Base-by-base conservation (phyloP, 2,113 vertebrate species). In the Calidris pygmaea region DNA sequence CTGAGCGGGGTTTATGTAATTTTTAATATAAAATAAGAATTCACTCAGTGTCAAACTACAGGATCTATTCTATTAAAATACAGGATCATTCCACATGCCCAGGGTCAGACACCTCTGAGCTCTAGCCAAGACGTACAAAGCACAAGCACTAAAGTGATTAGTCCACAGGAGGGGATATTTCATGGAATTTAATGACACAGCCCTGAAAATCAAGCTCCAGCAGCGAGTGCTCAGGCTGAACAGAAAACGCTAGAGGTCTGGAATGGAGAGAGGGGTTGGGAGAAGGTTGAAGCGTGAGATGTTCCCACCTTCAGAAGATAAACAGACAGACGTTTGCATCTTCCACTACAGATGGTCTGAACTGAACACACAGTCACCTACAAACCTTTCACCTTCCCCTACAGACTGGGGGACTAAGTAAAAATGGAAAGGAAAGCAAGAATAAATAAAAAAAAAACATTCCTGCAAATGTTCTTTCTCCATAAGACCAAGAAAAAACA, bases 381-480 rank as follows among this genome's bases (percentile, higher is more conserved):
- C 16, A 76, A 58, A 10, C 21, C 1, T 0, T 4, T 1, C 39
- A 29, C 10, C 26, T n/a, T 2, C 0, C 12, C 14, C 17, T 21
- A 11, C 7, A 10, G 10, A 58, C 14, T 1, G 5, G 5, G 50
- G n/a, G 45, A 34, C 6, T 2, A 4, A 10, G 2, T 1, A 15
- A 18, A 41, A 34, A 60, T 0, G 1, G 48, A 34, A 34, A 63
- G 32, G 24, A 32, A 66, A 70, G 7, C 0, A 20, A 70, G 26
- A 37, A 3, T 3, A 2, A 53, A 22, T 8, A 14, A 29, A 45
- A 10, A 59, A n/a, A 62, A 27, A 23, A 15, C 0, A 17, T 8
- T 58, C 52, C 68, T 66, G 14, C 3, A 48, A 27, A 6, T 35
- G 6, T 29, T 20, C 41, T 29, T 85, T 59, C 13, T n/a, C 19